Evolutionary conservation across 2,113 vertebrate genomes (phyloP).

Genomic region (Brachyhypopomus occidentalis): DNA sequence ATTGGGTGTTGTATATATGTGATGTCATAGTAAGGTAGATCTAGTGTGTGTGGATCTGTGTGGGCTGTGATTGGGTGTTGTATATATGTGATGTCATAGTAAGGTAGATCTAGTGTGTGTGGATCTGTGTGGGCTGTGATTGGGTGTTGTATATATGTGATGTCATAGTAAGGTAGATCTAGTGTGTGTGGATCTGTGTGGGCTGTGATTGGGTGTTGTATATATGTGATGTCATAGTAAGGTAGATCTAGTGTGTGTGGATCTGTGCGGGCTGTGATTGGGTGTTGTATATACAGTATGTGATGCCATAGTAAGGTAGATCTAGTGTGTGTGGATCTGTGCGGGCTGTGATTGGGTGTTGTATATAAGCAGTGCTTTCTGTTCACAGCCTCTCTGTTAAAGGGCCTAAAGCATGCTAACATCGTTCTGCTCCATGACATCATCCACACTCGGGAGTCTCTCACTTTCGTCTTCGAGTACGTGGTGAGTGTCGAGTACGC

Average conservation of each 20-base stretch:
- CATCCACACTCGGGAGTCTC: slow-evolving; percentile 84
- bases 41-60: slow-evolving; percentile 8
- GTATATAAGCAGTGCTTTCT: neutral
- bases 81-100: neutral
- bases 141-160: neutral
- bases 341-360: slow-evolving; percentile 8
- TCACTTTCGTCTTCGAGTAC: slow-evolving; percentile 92
- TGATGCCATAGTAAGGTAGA: too few species aligned
- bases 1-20: neutral
- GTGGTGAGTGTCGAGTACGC: slow-evolving; percentile 67
- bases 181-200: slow-evolving; percentile 22
- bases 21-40: too few species aligned
- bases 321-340: slow-evolving; percentile 5
- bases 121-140: slow-evolving; percentile 13
- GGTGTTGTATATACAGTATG: neutral
- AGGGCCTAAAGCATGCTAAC: slow-evolving; percentile 87
- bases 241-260: neutral
- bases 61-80: slow-evolving; percentile 5
- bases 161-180: too few species aligned
- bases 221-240: too few species aligned
- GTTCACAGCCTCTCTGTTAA: slow-evolving; percentile 85
- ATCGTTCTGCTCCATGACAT: slow-evolving; percentile 90
- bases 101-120: neutral
- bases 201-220: neutral
- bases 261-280: slow-evolving; percentile 17